Evolutionary conservation across 2,888 invertebrate genomes (phyloP), one percentile per base, ranked within the genome.

Genomic region (Zygothrica quintamaculata): DNA sequence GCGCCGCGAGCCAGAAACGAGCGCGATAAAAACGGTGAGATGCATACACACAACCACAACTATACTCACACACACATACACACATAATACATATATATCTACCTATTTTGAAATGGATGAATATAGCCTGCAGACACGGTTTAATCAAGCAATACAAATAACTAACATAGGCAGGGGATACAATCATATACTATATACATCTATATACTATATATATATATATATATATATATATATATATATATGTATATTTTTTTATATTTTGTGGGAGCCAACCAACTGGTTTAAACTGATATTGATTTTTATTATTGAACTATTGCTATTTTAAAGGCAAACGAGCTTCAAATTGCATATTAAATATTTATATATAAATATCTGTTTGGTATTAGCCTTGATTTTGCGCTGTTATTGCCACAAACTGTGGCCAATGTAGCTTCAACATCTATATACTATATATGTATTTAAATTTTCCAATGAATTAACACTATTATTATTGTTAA

Each of bases 81-180:
- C 43, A 44, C 12, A 29, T 3, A 6, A 48, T 22, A 31, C 11
- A 58, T 37, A 18, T 13, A 16, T 16, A 13, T 16, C 5, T 36
- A 36, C 7, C 7, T 29, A 29, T n/a, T 29, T 9, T 50, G 9
- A 7, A 48, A 36, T 22, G n/a, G 13, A 5, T 12, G 60, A 37
- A 56, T 61, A 61, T 56, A 29, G 61, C 48, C 25, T 22, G 48
- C 57, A 47, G 57, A 56, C 47, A 72, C 58, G 61, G 73, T 61
- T 66, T 57, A 73, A 73, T 76, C 73, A 73, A 52, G 61, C 73
- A 43, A 46, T 44, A 55, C 66, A 72, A 76, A 73, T 61, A 66
- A 33, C 57, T 53, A 22, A 5, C 18, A 37, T 44, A 33, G 37
- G 26, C 9, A 2, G 11, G 43, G 37, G 11, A 25, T 43, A 40